Evolutionary conservation across 2,113 vertebrate species (phyloP), one percentile per base, ranked within the genome.

Genomic region (Mystacornis crossleyi): DNA sequence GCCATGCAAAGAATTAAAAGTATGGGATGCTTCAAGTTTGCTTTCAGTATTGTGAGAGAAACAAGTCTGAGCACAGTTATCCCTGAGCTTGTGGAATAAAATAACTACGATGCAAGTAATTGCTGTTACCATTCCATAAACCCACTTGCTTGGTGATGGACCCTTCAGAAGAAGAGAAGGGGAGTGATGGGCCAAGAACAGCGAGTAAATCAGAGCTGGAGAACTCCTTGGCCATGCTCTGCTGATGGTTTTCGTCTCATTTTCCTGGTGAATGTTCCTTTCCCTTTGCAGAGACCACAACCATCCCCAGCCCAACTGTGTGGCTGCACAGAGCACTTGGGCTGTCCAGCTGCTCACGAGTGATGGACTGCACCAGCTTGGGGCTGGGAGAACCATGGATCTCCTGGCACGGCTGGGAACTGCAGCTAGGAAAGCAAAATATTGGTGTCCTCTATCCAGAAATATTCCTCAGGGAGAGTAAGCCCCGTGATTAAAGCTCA

Each of bases 1-100:
- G 89, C 87, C 94, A 54, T 90, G 67, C 67, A 66, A 96, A 73
- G 95, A 97, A 96, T 90, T 96, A 89, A 53, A 73, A 79, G 21
- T 33, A 4, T 14, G n/a, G 66, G 80, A 90, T 5, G 8, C 36
- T 87, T 40, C 57, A 10, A 61, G 42, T 66, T 55, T 71, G 74
- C 75, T 86, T 86, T 78, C 33, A 18, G 50, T 28, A 51, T 81
- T 96, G 92, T 69, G 57, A 34, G 45, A 81, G 71, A 77, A 90
- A 43, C 54, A 65, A 55, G 81, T 94, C 54, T 83, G 57, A 72
- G 78, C 80, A 47, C 81, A 77, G n/a, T 53, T 82, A 25, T 74
- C 45, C 74, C 79, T 60, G 53, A 95, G 31, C 0, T 93, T 72
- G 50, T 47, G 60, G 81, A 72, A 50, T n/a, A 70, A 78, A 89